A percentile compares a stretch with the other conserved stretches of the same genome.
These are phyloP conservation scores for Drosophila orosa DNA, from an alignment of 1,140 invertebrate species.

Conservation along the genomic window DNA sequence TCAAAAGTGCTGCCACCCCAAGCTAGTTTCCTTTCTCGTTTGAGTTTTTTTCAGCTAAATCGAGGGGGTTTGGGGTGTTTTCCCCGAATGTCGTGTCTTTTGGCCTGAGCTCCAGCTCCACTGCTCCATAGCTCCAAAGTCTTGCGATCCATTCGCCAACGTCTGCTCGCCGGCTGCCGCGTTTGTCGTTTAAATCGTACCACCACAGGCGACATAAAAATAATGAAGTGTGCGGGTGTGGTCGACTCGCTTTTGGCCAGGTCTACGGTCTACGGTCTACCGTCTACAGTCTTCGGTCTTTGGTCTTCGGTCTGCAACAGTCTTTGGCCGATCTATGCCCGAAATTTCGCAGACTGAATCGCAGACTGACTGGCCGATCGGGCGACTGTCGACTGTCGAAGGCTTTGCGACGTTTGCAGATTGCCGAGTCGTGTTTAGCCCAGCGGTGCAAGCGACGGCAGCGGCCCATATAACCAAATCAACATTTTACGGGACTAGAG, in stretches of 20 bases:
- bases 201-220: conserved; percentile 84
- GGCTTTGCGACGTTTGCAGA: conserved; percentile 71
- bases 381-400: conserved; percentile 72
- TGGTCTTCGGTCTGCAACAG: conserved; percentile 17
- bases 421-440: conserved; percentile 79
- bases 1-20: neutral
- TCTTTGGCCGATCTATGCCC: conserved; percentile 20
- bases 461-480: conserved; percentile 60
- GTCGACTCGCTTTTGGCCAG: conserved; percentile 78
- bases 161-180: conserved; percentile 60
- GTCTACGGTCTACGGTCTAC: conserved; percentile 37
- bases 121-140: conserved; percentile 15
- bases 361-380: conserved; percentile 69
- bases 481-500: conserved; percentile 56
- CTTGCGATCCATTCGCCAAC: conserved; percentile 48
- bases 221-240: conserved; percentile 84
- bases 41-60: conserved; percentile 8
- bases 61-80: conserved; percentile 15
- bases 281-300: conserved; percentile 15
- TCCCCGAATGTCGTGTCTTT: conserved; percentile 36
- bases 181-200: conserved; percentile 83
- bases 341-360: conserved; percentile 29
- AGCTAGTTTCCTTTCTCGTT: conserved; percentile 5
- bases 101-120: conserved; percentile 12
- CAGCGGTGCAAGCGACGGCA: conserved; percentile 52